phyloP scores from a whole-genome alignment of 2,113 vertebrate genomes.

The Cryptoleucopteryx plumbea region DNA sequence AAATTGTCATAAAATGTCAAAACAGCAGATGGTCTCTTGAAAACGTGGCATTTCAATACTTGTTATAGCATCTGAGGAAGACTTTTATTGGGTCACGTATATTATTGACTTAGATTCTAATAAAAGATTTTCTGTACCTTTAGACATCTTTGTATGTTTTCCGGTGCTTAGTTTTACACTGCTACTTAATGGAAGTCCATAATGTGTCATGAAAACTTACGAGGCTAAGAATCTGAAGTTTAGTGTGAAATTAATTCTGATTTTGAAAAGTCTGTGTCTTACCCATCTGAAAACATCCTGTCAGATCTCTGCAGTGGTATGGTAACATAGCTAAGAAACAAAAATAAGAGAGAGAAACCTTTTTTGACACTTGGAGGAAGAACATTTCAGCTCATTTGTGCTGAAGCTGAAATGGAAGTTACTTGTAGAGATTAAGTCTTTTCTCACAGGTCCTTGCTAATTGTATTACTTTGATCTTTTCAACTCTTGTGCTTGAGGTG shows the following conservation, averaged over 20 bases:
- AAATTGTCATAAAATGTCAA: slow-evolving; percentile 59
- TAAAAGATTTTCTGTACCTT: slow-evolving; percentile 64
- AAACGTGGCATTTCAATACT: slow-evolving; percentile 56
- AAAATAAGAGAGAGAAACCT: not conserved
- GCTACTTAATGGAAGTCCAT: slow-evolving; percentile 1
- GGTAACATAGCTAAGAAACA: slow-evolving; percentile 27
- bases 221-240: slow-evolving; percentile 24
- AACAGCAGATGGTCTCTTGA: slow-evolving; percentile 56
- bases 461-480: slow-evolving; percentile 61
- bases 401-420: slow-evolving; percentile 40
- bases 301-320: slow-evolving; percentile 6
- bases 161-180: slow-evolving; percentile 47
- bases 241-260: slow-evolving; percentile 18
- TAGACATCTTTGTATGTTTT: slow-evolving; percentile 64
- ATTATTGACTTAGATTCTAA: slow-evolving; percentile 60
- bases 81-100: slow-evolving; percentile 58
- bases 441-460: slow-evolving; percentile 43
- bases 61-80: slow-evolving; percentile 59
- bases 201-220: slow-evolving; percentile 4
- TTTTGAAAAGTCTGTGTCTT: slow-evolving; percentile 14
- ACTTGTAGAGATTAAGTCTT: slow-evolving; percentile 32
- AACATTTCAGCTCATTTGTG: slow-evolving; percentile 8
- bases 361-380: slow-evolving; percentile 7
- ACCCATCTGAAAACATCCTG: slow-evolving; percentile 20
- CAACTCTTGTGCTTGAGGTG: slow-evolving; percentile 48